phyloP scores from a whole-genome alignment of 2,113 vertebrate genomes.

The Cephalopterus ornatus region DNA sequence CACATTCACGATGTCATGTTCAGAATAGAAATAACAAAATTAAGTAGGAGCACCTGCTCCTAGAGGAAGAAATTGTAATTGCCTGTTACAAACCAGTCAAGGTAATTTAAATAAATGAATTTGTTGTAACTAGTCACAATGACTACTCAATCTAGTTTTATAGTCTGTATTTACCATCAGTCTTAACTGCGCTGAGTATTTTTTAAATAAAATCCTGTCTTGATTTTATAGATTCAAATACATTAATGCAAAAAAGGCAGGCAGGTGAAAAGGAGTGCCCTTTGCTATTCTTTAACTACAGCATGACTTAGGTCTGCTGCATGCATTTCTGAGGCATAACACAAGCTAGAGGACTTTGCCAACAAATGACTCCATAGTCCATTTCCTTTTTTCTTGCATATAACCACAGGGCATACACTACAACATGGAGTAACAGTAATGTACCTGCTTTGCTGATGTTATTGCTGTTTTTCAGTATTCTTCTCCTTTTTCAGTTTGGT shows the following conservation, averaged over 20 bases:
- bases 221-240: neutral
- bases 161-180: constrained; percentile 6
- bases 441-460: neutral
- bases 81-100: constrained; percentile 45
- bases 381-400: neutral
- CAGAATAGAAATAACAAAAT: constrained; percentile 12
- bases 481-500: neutral
- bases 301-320: neutral
- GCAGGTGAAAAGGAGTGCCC: neutral
- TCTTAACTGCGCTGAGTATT: neutral
- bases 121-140: constrained; percentile 4
- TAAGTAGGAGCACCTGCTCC: constrained; percentile 33
- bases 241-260: neutral
- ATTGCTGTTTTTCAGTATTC: neutral
- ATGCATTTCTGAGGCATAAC: neutral
- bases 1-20: neutral
- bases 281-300: neutral
- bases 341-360: neutral
- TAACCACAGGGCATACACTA: neutral
- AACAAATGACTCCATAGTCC: neutral
- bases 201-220: neutral
- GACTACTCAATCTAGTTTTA: constrained; percentile 31
- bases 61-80: constrained; percentile 38
- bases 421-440: neutral
- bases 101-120: constrained; percentile 57